Conservation (phyloP, 1,140 invertebrate genomes). For the Leguminivora glycinivorella region DNA sequence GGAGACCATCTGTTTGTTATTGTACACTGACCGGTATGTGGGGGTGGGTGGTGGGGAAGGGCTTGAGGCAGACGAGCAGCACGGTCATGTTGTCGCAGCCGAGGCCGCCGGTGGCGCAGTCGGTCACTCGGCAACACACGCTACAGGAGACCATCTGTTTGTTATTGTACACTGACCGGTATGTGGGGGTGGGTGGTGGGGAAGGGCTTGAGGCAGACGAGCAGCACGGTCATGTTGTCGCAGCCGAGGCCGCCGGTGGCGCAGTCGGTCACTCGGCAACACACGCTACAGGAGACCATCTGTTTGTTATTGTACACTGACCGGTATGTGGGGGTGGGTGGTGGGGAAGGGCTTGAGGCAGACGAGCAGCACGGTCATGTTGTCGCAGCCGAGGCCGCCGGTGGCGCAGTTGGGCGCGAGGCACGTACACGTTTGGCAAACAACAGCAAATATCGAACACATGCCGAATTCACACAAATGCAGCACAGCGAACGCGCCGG, state of each 20-base stretch:
- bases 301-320: conserved; percentile 79
- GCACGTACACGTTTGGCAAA: conserved; percentile 96
- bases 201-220: conserved; percentile 88
- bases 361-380: conserved; percentile 97
- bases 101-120: conserved; percentile 96
- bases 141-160: conserved; percentile 76
- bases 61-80: too few species aligned
- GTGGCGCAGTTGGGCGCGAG: conserved; percentile 66
- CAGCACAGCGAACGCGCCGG: too few species aligned
- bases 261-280: conserved; percentile 97
- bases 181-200: conserved; percentile 40
- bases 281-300: background rate
- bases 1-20: conserved; percentile 76
- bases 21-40: conserved; percentile 46
- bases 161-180: conserved; percentile 42
- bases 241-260: conserved; percentile 97
- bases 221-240: conserved; percentile 98
- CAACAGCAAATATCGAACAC: too few species aligned
- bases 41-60: conserved; percentile 46
- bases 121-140: conserved; percentile 94
- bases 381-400: conserved; percentile 98
- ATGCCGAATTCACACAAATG: too few species aligned
- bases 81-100: conserved; percentile 99
- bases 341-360: conserved; percentile 84
- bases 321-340: conserved; percentile 40